These are phyloP conservation scores for Venusia cambrica DNA, from an alignment of 2,888 invertebrate genomes.

Conservation along the genomic window DNA sequence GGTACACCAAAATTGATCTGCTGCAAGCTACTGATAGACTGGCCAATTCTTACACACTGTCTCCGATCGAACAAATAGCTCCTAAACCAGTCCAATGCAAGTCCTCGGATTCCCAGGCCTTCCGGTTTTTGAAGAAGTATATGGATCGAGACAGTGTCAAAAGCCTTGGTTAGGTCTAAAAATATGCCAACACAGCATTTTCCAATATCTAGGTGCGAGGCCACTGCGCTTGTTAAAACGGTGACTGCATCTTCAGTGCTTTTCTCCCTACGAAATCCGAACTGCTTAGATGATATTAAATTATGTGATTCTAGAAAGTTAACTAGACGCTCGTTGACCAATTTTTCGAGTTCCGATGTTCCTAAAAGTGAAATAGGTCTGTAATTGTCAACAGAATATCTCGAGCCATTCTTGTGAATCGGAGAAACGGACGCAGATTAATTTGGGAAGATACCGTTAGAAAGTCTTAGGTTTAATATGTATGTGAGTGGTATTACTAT, in stretches of 20 bases:
- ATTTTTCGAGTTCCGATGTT: no score
- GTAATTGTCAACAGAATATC: conserved; percentile 2
- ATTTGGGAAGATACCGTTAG: conserved; percentile 3
- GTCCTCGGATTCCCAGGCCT: conserved; percentile 3
- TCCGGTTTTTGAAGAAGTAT: conserved; percentile 6
- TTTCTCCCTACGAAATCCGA: conserved; percentile 10
- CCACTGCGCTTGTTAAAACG: not conserved
- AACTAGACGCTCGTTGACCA: conserved; percentile 5
- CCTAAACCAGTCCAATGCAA: conserved; percentile 6
- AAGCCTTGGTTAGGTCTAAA: no score
- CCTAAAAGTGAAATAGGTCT: conserved; percentile 9
- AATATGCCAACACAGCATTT: conserved; percentile 6
- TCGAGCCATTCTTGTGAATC: conserved; percentile 3
- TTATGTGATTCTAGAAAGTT: conserved; percentile 4
- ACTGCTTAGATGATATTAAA: conserved; percentile 1
- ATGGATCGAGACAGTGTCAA: no score
- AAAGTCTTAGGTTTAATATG: conserved; percentile 4
- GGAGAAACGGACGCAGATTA: conserved; percentile 5
- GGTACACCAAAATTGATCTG: conserved; percentile 5
- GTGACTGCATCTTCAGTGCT: conserved; percentile 3
- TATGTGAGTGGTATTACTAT: conserved; percentile 5
- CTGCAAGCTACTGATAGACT: not conserved
- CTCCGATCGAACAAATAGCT: conserved; percentile 7
- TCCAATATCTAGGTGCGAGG: conserved; percentile 3
- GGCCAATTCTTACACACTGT: conserved; percentile 7